A percentile compares a stretch with the other conserved stretches of the same genome.
Evolutionary conservation across 2,113 vertebrate genomes (phyloP).

Genomic region (Microcebus jonahi): DNA sequence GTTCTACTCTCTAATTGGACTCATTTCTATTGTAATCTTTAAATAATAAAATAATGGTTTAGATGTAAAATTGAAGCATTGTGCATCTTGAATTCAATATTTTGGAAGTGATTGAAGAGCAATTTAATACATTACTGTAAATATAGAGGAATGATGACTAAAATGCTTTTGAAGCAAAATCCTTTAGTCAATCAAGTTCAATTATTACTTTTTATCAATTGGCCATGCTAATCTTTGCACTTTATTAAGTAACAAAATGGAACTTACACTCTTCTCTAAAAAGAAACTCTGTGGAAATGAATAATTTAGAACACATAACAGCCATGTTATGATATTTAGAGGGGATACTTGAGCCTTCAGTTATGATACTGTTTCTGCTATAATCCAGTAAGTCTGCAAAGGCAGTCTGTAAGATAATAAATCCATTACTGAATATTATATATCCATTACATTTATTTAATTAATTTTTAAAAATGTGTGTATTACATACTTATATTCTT

Average conservation of each 20-base stretch:
- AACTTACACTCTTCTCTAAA: not conserved
- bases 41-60: not conserved
- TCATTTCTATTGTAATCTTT: not conserved
- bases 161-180: constrained; percentile 3
- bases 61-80: not conserved
- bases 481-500: not conserved
- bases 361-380: not conserved
- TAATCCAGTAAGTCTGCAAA: not conserved
- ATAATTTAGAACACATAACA: not conserved
- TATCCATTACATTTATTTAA: not conserved
- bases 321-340: not conserved
- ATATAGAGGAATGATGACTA: not conserved
- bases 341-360: not conserved
- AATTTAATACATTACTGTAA: not conserved
- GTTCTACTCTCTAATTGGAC: not conserved
- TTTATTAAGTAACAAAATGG: not conserved
- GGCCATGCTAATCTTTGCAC: not conserved
- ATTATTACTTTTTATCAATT: not conserved
- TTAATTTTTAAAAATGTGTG: not conserved
- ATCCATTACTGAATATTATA: not conserved
- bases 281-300: not conserved
- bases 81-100: not conserved
- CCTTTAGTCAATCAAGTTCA: not conserved
- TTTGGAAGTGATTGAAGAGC: not conserved
- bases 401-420: not conserved